A percentile compares a stretch with the other conserved stretches of the same genome.
phyloP scores from a whole-genome alignment of 2,113 vertebrate species.

The Serinus canaria region DNA sequence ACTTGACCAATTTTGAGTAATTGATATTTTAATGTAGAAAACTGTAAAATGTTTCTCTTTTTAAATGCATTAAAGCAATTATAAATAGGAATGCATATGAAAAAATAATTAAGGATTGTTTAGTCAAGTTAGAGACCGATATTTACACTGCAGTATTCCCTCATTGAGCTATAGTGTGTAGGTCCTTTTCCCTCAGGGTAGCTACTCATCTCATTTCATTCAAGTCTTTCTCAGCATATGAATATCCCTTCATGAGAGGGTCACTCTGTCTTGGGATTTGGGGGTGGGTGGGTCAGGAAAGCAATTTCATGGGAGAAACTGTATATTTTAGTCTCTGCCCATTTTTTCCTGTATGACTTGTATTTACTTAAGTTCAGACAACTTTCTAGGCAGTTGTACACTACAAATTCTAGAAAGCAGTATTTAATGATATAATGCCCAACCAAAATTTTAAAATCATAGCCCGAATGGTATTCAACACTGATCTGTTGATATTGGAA shows the following conservation, averaged over 20 bases:
- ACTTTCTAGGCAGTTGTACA: background rate
- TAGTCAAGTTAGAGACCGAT: background rate
- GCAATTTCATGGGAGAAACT: background rate
- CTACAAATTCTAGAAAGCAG: background rate
- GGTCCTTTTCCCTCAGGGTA: background rate
- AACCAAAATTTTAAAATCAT: background rate
- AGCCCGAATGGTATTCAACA: background rate
- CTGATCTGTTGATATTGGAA: background rate
- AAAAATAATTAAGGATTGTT: background rate
- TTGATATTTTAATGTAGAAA: slow-evolving; percentile 27
- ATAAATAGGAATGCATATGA: slow-evolving; percentile 58
- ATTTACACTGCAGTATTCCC: background rate
- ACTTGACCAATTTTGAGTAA: background rate
- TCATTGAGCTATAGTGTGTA: background rate
- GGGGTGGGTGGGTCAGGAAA: background rate
- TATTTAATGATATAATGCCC: background rate
- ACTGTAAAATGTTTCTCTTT: slow-evolving; percentile 17
- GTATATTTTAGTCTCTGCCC: background rate
- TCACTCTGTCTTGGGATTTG: background rate
- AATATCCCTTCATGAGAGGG: background rate
- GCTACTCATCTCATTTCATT: background rate
- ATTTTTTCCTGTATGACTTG: background rate
- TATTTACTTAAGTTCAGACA: background rate
- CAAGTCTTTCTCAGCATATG: background rate
- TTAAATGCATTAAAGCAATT: slow-evolving; percentile 49